Conservation (phyloP, 1,140 invertebrate genomes). For the Acyrthosiphon pisum region DNA sequence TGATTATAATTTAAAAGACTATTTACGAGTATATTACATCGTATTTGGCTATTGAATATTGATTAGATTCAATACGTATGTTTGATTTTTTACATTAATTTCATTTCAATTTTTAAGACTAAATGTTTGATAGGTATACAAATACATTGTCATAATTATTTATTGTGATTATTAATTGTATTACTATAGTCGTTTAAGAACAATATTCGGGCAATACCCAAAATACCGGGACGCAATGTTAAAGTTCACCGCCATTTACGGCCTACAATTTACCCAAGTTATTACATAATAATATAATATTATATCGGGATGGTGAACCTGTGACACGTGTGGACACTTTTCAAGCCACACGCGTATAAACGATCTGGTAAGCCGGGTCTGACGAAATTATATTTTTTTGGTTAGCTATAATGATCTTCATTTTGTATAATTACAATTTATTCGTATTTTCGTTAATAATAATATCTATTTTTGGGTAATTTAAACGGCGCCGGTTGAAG, state of each 20-base stretch:
- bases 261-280: neutral
- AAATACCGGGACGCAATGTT: neutral
- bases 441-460: no score
- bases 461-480: no score
- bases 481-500: no score
- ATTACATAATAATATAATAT: neutral
- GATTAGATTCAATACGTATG: neutral
- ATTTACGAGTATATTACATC: no score
- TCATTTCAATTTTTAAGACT: neutral
- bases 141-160: no score
- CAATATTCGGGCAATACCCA: neutral
- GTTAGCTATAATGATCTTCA: neutral
- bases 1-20: no score
- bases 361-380: neutral
- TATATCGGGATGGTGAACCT: neutral
- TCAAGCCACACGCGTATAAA: neutral
- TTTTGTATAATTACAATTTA: no score
- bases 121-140: neutral
- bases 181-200: neutral
- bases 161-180: neutral
- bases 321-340: neutral
- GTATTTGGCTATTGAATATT: neutral
- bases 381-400: neutral
- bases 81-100: no score
- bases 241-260: neutral